A percentile compares a stretch with the other conserved stretches of the same genome.
These are phyloP conservation scores for Oxytorus armatus DNA, from an alignment of 2,888 invertebrate genomes.

Conservation along the genomic window DNA sequence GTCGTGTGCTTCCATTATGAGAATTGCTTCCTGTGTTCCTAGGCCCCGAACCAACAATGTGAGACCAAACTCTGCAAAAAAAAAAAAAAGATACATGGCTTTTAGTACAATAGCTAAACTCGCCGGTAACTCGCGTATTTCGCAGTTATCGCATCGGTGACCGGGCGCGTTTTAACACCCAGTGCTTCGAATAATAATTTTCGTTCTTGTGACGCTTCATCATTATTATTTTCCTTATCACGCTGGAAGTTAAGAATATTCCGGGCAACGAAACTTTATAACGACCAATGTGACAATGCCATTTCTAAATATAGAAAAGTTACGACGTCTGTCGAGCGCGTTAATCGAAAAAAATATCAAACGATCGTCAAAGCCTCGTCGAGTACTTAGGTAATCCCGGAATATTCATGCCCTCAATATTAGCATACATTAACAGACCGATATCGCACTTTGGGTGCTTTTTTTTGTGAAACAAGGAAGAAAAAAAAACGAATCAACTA, in stretches of 20 bases:
- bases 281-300: slow-evolving; percentile 47
- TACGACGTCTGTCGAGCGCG: slow-evolving; percentile 47
- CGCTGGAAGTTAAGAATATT: neutral
- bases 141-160: slow-evolving; percentile 36
- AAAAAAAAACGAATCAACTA: neutral
- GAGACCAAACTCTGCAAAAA: slow-evolving; percentile 1
- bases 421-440: slow-evolving; percentile 15
- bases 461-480: neutral
- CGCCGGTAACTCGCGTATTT: slow-evolving; percentile 18
- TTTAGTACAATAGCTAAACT: neutral
- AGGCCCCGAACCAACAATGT: neutral
- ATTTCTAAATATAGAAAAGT: slow-evolving; percentile 52
- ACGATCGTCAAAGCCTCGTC: slow-evolving; percentile 34
- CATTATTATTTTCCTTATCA: slow-evolving; percentile 13
- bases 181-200: slow-evolving; percentile 9
- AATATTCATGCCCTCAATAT: slow-evolving; percentile 13
- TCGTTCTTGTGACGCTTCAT: slow-evolving; percentile 5
- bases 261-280: neutral
- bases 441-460: neutral
- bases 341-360: slow-evolving; percentile 46
- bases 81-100: slow-evolving; percentile 17
- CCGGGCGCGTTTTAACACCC: neutral
- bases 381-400: slow-evolving; percentile 53
- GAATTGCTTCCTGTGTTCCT: neutral
- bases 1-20: neutral